These are phyloP conservation scores for Melinopterus prodromus DNA, from an alignment of 2,888 invertebrate genomes.

Conservation along the genomic window DNA sequence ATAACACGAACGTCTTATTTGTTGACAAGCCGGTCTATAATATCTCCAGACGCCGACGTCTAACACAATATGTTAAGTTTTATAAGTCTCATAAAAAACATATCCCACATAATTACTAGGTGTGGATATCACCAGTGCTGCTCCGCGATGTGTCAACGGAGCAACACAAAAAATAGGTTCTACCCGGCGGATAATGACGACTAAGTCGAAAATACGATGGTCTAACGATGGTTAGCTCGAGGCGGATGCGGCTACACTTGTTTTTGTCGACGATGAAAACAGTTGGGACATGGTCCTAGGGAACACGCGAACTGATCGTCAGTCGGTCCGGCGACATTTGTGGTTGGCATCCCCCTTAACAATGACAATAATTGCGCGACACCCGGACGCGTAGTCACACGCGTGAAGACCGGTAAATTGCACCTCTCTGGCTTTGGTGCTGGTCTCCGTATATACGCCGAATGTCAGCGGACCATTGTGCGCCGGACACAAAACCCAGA, in stretches of 20 bases:
- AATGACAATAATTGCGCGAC: constrained; percentile 32
- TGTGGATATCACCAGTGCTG: neutral
- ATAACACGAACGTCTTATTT: too few relatives aligned
- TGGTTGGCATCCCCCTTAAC: constrained; percentile 23
- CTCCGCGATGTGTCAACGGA: constrained; percentile 6
- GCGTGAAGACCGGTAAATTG: constrained; percentile 4
- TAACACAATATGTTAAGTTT: neutral
- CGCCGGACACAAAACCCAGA: neutral
- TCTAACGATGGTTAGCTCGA: constrained; percentile 40
- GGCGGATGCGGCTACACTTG: constrained; percentile 38
- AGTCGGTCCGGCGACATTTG: constrained; percentile 43
- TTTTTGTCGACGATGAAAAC: constrained; percentile 27
- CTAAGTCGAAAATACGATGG: constrained; percentile 28
- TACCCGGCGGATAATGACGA: constrained; percentile 5
- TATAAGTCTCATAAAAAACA: too few relatives aligned
- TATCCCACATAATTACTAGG: neutral
- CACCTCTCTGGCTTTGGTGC: neutral
- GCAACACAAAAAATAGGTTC: neutral
- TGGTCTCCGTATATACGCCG: neutral
- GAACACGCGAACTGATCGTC: constrained; percentile 51
- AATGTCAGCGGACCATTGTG: neutral
- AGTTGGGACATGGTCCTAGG: constrained; percentile 34
- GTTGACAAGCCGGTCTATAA: too few relatives aligned
- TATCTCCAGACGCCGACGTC: too few relatives aligned
- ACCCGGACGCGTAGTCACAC: constrained; percentile 22